A percentile compares a stretch with the other conserved stretches of the same genome.
phyloP scores from a whole-genome alignment of 1,140 invertebrate genomes.

The Drosophila watanabei region DNA sequence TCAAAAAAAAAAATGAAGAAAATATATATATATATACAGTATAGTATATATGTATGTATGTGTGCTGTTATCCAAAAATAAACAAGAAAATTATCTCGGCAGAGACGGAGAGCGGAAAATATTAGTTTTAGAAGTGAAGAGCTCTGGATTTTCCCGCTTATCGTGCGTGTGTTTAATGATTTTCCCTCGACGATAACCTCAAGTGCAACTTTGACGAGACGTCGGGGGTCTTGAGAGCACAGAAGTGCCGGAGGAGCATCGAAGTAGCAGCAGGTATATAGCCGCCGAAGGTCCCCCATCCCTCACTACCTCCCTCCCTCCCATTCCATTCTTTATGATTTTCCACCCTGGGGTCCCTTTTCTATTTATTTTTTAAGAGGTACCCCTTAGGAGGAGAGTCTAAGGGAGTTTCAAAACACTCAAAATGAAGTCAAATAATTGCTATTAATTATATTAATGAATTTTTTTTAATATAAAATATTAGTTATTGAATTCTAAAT shows the following conservation, averaged over 20 bases:
- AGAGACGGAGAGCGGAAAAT: slow-evolving; percentile 27
- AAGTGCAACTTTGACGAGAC: slow-evolving; percentile 68
- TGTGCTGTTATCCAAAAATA: slow-evolving; percentile 47
- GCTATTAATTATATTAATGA: too few relatives aligned
- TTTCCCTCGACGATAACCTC: slow-evolving; percentile 67
- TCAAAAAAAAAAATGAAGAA: neutral
- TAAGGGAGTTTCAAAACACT: neutral
- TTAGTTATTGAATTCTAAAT: too few relatives aligned
- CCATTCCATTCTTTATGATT: too few relatives aligned
- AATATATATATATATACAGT: slow-evolving; percentile 1
- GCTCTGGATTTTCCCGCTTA: slow-evolving; percentile 58
- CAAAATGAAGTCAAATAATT: neutral
- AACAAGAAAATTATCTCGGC: slow-evolving; percentile 47
- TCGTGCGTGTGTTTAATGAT: slow-evolving; percentile 66
- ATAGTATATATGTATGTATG: neutral
- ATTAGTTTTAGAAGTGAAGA: slow-evolving; percentile 38
- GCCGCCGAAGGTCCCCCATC: neutral
- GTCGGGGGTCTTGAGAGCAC: slow-evolving; percentile 18
- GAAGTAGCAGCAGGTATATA: slow-evolving; percentile 34
- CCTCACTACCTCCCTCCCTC: neutral
- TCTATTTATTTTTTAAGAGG: slow-evolving; percentile 3
- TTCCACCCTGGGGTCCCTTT: slow-evolving; percentile 5
- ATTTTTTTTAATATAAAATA: too few relatives aligned
- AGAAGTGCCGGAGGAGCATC: slow-evolving; percentile 43
- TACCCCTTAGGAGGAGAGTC: neutral